Conservation (phyloP, 2,797 vertebrate genomes). For the Semaprochilodus insignis region DNA sequence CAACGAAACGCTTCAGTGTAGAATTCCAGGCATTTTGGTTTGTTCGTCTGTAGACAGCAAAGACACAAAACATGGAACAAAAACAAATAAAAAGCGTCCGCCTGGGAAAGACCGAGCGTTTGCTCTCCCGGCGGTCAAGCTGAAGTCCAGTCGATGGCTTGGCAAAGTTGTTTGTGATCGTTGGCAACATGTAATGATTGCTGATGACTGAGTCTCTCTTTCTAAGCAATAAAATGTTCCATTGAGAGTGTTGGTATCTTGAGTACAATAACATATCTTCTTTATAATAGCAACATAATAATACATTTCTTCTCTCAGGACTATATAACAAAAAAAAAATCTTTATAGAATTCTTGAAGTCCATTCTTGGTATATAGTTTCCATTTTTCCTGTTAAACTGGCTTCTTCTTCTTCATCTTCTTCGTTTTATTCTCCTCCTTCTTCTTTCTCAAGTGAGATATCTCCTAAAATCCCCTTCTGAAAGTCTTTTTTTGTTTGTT, state of each 20-base stretch:
- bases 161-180: slow-evolving; percentile 24
- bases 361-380: slow-evolving; percentile 4
- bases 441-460: background rate
- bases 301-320: slow-evolving; percentile 69
- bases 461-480: background rate
- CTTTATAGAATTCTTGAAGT: slow-evolving; percentile 46
- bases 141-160: slow-evolving; percentile 38
- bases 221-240: slow-evolving; percentile 65
- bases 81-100: slow-evolving; percentile 17
- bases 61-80: background rate
- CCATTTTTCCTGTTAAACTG: background rate
- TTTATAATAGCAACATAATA: slow-evolving; percentile 72
- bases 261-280: slow-evolving; percentile 73
- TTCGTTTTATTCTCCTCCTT: background rate
- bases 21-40: slow-evolving; percentile 2
- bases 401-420: slow-evolving; percentile 7
- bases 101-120: slow-evolving; percentile 14
- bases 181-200: slow-evolving; percentile 57
- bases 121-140: slow-evolving; percentile 41
- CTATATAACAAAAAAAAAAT: slow-evolving; percentile 64
- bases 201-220: slow-evolving; percentile 61
- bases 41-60: slow-evolving; percentile 26
- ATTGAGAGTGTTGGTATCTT: slow-evolving; percentile 74
- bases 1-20: slow-evolving; percentile 12
- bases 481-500: slow-evolving; percentile 2